phyloP scores from a whole-genome alignment of 2,888 invertebrate genomes.

The Stictocephala bisonia region DNA sequence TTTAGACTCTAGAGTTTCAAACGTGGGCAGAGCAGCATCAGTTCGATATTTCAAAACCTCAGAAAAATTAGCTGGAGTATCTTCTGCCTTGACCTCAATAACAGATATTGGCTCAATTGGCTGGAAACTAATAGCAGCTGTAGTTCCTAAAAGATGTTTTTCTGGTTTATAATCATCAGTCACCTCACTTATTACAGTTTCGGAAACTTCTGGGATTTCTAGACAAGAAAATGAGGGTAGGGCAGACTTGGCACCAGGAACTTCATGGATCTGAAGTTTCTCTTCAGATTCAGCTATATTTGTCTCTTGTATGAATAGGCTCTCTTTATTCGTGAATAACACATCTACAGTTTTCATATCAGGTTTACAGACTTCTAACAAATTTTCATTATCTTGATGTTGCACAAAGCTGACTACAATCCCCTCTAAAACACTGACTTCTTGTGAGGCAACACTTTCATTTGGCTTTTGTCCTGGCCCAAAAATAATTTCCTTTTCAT shows the following conservation, averaged over 20 bases:
- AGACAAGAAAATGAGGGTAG: conserved; percentile 67
- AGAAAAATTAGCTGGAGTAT: conserved; percentile 67
- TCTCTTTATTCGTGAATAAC: conserved; percentile 72
- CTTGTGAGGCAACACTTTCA: conserved; percentile 67
- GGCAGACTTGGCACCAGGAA: conserved; percentile 63
- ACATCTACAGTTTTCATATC: conserved; percentile 70
- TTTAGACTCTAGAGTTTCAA: conserved; percentile 74
- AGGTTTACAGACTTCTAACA: conserved; percentile 67
- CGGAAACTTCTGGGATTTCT: conserved; percentile 70
- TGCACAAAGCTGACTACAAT: conserved; percentile 73
- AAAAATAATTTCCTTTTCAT: conserved; percentile 76
- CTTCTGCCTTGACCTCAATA: conserved; percentile 71
- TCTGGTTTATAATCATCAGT: conserved; percentile 70
- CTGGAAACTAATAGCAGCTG: conserved; percentile 71
- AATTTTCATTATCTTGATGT: conserved; percentile 74
- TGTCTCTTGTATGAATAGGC: conserved; percentile 71
- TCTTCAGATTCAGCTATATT: conserved; percentile 72
- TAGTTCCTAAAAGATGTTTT: conserved; percentile 67
- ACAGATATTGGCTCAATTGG: conserved; percentile 72
- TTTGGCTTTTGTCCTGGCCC: conserved; percentile 65
- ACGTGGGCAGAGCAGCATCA: conserved; percentile 67
- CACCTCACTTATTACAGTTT: conserved; percentile 74
- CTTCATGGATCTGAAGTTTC: conserved; percentile 66
- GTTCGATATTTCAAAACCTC: conserved; percentile 69
- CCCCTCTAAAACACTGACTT: conserved; percentile 66